Base-by-base conservation (phyloP, 2,888 invertebrate species). In the Hemistola chrysoprasaria region DNA sequence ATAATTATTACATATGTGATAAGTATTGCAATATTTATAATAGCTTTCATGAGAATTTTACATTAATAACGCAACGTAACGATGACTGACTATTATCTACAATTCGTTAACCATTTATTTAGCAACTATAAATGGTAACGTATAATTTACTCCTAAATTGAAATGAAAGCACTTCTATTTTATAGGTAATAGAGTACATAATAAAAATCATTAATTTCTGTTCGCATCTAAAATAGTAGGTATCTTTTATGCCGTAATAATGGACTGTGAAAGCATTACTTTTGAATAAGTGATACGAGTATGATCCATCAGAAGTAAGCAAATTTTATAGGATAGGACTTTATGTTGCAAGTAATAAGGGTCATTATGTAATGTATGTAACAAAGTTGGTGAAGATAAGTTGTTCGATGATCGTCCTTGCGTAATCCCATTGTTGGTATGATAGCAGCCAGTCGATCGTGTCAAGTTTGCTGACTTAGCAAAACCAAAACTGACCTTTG, bases 401-500 rank as follows among this genome's bases (percentile, higher is more conserved):
- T 23, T 44, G 22, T 34, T 22, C 8, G 16, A 27, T 34, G 28
- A 11, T 33, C 8, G 8, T 25, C 33, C 29, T 62, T 60, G 59
- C 47, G 57, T 48, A 67, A 65, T 41, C 36, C 43, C 43, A 56
- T 59, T 59, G 53, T 48, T 44, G 48, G 47, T 39, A 35, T n/a
- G n/a, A n/a, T n/a, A n/a, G n/a, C n/a, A n/a, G n/a, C n/a, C n/a
- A 52, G 51, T 61, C 59, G 61, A 62, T 50, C 31, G 47, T 58
- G 56, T 63, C 66, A 68, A 67, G 60, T n/a, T n/a, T 52, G 42
- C 62, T 57, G 62, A 65, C 60, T 67, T 71, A 71, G 72, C 74
- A 73, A 47, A 58, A 68, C 65, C 66, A 68, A 47, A 56, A 51
- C 56, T 74, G 78, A 79, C 84, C 79, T 52, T 62, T 61, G 47